Evolutionary conservation across 2,113 vertebrate genomes (phyloP), one percentile per base, ranked within the genome.

Genomic region (Salvelinus alpinus): DNA sequence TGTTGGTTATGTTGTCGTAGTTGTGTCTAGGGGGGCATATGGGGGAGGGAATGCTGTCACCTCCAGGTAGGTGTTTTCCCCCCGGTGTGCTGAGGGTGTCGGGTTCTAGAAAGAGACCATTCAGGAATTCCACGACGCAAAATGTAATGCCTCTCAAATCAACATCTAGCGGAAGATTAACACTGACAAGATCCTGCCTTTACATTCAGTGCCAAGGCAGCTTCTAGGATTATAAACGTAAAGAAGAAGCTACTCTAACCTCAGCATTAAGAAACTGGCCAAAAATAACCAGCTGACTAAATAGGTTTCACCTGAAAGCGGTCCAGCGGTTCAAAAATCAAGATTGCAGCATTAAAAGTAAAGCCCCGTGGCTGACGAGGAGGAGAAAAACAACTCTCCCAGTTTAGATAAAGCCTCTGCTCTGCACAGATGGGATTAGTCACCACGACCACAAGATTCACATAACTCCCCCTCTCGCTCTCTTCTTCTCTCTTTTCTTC

Each of bases 181-280:
- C 76, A 91, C 86, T 73, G 25, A 29, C 27, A 67, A 38, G 18
- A 24, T 71, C 65, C 24, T 67, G 54, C 47, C 82, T 84, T 81
- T 22, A 75, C 64, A 73, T 38, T 9, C 13, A n/a, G 44, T 69
- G 51, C 13, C 54, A 75, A 48, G 64, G 27, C 22, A n/a, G 72
- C 18, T 24, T 27, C 24, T 71, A 24, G 25, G 24, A 34, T 51
- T 68, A 70, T 64, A 29, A 31, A 48, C 62, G 69, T 71, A 29
- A 76, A 44, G 66, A 78, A 29, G 66, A 44, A 0, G 20, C 7
- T 31, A 48, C 16, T 24, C 68, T 31, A 75, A 72, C n/a, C 24
- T 48, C 54, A 51, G 3, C 22, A n/a, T 57, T 54, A 38, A 64
- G 44, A 18, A 14, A 25, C 29, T 27, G 4, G 20, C 6, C 4